These are phyloP conservation scores for Cyprinodon brontotheroides DNA, from an alignment of 2,113 vertebrate genomes.

Conservation along the genomic window DNA sequence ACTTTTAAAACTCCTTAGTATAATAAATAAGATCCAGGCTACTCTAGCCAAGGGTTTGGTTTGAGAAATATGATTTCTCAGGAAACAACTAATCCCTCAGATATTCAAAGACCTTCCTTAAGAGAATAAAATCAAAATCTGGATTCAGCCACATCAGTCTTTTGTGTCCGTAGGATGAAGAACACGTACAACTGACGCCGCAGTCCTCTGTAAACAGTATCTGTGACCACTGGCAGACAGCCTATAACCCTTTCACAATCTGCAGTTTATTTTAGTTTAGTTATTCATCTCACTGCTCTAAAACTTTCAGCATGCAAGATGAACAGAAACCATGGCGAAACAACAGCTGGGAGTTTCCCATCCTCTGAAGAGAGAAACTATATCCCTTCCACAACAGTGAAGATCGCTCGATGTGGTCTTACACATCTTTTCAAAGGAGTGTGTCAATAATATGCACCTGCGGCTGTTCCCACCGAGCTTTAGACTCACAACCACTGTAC, in stretches of 20 bases:
- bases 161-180: not conserved
- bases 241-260: not conserved
- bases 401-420: conserved; percentile 26
- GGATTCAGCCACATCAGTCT: not conserved
- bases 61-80: not conserved
- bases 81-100: not conserved
- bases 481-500: conserved; percentile 19
- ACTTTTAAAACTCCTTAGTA: not conserved
- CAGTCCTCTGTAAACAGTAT: not conserved
- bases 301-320: not conserved
- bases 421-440: conserved; percentile 32
- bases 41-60: not conserved
- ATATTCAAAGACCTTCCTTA: not conserved
- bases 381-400: conserved; percentile 25
- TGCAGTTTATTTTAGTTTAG: not conserved
- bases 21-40: not conserved
- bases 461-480: conserved; percentile 58
- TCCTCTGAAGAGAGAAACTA: conserved; percentile 23
- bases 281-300: conserved; percentile 4
- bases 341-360: conserved; percentile 16
- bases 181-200: not conserved
- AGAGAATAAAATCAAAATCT: not conserved
- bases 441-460: conserved; percentile 74
- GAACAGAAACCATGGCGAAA: conserved; percentile 18
- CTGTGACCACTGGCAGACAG: not conserved